Conservation (phyloP, 2,888 invertebrate species). For the Iselma pallidipennis region DNA sequence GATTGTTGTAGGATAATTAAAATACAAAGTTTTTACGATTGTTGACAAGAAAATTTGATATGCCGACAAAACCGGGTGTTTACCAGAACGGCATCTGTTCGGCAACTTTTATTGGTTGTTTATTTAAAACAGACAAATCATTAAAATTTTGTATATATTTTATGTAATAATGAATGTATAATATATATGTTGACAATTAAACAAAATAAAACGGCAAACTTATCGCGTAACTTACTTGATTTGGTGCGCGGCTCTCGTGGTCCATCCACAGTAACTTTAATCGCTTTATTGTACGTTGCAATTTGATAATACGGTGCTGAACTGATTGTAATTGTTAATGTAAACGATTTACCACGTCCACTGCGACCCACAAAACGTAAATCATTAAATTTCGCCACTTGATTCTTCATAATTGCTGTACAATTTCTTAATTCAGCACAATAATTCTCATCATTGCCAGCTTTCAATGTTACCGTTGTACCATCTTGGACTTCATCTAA, state of each 20-base stretch:
- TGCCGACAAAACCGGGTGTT: slow-evolving; percentile 50
- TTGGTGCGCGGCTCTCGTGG: slow-evolving; percentile 97
- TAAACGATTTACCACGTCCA: slow-evolving; percentile 96
- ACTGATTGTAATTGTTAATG: slow-evolving; percentile 91
- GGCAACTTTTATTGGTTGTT: slow-evolving; percentile 34
- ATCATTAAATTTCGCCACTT: slow-evolving; percentile 98
- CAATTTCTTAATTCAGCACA: slow-evolving; percentile 94
- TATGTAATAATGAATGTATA: not conserved
- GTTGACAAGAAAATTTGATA: slow-evolving; percentile 36
- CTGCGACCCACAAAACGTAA: slow-evolving; percentile 96
- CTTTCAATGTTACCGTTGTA: slow-evolving; percentile 89
- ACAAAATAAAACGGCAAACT: not conserved
- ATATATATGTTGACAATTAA: not conserved
- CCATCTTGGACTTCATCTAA: slow-evolving; percentile 94
- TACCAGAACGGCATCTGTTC: slow-evolving; percentile 35
- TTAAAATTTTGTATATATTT: slow-evolving; percentile 16
- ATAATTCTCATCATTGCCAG: slow-evolving; percentile 97
- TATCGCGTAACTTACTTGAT: slow-evolving; percentile 86
- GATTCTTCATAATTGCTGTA: slow-evolving; percentile 95
- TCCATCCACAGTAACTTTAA: slow-evolving; percentile 99
- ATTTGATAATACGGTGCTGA: slow-evolving; percentile 77
- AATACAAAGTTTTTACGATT: slow-evolving; percentile 34
- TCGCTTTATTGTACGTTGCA: slow-evolving; percentile 93
- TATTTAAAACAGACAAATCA: slow-evolving; percentile 34
- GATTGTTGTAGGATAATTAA: too few relatives aligned